Conservation (phyloP, 2,113 vertebrate species). For the Empidonax traillii region DNA sequence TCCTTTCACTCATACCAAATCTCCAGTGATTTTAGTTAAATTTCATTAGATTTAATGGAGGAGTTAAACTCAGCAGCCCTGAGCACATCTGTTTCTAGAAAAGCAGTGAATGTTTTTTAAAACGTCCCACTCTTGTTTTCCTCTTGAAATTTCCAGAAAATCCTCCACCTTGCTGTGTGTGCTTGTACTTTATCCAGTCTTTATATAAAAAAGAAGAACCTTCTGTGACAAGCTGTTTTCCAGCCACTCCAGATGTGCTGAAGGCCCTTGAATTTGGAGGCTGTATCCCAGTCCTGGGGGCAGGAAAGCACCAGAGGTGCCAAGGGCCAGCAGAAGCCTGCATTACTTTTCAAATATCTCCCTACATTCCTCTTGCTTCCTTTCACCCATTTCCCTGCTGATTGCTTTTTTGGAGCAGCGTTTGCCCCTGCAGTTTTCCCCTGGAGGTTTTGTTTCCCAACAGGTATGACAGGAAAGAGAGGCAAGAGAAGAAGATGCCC, state of each 20-base stretch:
- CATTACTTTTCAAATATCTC: not conserved
- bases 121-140: not conserved
- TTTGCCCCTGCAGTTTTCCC: not conserved
- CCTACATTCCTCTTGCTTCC: not conserved
- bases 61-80: not conserved
- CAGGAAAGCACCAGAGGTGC: rapidly evolving
- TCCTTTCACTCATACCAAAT: not conserved
- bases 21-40: not conserved
- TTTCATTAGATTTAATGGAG: not conserved
- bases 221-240: not conserved
- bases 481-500: not conserved
- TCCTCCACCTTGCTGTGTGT: not conserved
- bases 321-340: not conserved
- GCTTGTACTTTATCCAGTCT: not conserved
- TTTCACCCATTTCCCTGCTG: not conserved
- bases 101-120: not conserved
- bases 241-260: rapidly evolving
- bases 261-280: not conserved
- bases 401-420: not conserved
- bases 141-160: not conserved
- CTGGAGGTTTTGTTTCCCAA: not conserved
- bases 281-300: not conserved
- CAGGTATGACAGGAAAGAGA: not conserved
- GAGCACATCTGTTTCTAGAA: not conserved
- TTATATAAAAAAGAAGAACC: not conserved